Conservation (phyloP, 2,113 vertebrate species). For the Chaetodon trifascialis region DNA sequence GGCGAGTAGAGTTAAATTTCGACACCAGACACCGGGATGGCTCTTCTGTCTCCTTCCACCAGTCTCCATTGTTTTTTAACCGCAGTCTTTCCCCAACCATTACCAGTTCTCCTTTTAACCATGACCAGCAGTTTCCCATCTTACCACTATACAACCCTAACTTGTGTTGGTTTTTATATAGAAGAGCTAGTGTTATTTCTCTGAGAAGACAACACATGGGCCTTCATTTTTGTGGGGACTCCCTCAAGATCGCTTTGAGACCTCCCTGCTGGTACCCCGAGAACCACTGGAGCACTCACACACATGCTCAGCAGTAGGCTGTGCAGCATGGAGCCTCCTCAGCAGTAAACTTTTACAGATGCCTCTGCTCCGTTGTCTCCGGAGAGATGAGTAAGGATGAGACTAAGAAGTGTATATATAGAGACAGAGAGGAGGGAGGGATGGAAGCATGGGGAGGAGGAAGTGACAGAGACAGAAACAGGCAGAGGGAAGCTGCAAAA, state of each 20-base stretch:
- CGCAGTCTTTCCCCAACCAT: background rate
- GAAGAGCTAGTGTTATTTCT: background rate
- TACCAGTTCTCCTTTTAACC: slow-evolving; percentile 5
- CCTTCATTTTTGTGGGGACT: slow-evolving; percentile 6
- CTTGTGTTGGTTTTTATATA: background rate
- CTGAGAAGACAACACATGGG: slow-evolving; percentile 4
- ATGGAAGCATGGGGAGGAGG: slow-evolving; percentile 59
- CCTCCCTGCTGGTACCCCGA: slow-evolving; percentile 8
- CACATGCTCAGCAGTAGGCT: slow-evolving; percentile 39
- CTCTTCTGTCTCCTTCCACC: background rate
- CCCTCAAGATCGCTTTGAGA: slow-evolving; percentile 2
- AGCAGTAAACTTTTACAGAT: slow-evolving; percentile 71
- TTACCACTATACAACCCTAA: background rate
- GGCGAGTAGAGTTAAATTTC: background rate
- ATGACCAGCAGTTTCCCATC: background rate
- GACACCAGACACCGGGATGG: background rate
- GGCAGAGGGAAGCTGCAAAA: slow-evolving; percentile 55
- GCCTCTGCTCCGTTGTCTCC: slow-evolving; percentile 51
- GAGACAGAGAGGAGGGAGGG: slow-evolving; percentile 29
- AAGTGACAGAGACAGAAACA: slow-evolving; percentile 63
- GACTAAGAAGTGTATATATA: slow-evolving; percentile 35
- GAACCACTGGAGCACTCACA: slow-evolving; percentile 16
- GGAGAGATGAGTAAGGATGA: slow-evolving; percentile 54
- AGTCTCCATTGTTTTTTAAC: slow-evolving; percentile 5
- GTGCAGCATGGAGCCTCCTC: slow-evolving; percentile 54